These are phyloP conservation scores for Scytalopus superciliaris DNA, from an alignment of 2,113 vertebrate species.

Conservation along the genomic window DNA sequence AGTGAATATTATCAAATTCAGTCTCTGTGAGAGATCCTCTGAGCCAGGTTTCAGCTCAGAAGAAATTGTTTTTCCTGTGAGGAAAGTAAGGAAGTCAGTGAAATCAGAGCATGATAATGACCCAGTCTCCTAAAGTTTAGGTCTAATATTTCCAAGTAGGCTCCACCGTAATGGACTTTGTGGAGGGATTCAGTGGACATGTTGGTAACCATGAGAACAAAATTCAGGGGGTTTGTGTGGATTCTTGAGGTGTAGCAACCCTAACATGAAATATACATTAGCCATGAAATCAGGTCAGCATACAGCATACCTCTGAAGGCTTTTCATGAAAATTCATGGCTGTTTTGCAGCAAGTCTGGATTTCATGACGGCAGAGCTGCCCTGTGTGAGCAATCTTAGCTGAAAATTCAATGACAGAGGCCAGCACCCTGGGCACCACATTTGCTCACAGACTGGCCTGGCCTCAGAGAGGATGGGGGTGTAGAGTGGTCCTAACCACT, in stretches of 20 bases:
- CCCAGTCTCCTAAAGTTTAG: neutral
- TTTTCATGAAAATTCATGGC: neutral
- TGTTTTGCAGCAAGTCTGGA: neutral
- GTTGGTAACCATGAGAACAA: neutral
- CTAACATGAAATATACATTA: constrained; percentile 12
- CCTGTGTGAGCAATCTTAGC: neutral
- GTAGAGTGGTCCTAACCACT: neutral
- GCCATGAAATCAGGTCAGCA: neutral
- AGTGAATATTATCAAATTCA: neutral
- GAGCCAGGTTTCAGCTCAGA: neutral
- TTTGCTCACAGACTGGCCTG: neutral
- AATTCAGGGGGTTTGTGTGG: neutral
- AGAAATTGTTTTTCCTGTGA: constrained; percentile 7
- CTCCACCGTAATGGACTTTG: neutral
- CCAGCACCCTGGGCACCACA: neutral
- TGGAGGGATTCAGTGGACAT: neutral
- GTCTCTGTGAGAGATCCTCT: neutral
- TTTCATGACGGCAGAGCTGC: neutral
- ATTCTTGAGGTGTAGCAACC: neutral
- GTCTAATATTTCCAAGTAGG: neutral
- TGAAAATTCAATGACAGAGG: neutral
- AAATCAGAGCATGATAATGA: neutral
- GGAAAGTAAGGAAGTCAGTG: neutral
- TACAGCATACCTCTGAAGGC: neutral
- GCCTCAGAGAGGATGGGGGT: neutral